Conservation (phyloP, 2,797 vertebrate species). For the Nothura maculosa region DNA sequence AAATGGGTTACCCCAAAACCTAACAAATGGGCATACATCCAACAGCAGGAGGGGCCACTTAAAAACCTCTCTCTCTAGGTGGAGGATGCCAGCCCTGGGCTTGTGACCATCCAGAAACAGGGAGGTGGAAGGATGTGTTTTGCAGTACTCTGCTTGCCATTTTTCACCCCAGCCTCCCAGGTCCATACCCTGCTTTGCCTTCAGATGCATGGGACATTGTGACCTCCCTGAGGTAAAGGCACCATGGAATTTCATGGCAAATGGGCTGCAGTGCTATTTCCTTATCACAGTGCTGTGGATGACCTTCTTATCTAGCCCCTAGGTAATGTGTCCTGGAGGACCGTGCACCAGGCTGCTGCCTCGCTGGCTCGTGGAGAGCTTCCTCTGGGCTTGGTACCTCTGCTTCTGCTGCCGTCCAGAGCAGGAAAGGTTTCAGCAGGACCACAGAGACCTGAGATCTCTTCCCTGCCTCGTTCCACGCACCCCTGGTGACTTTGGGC, state of each 20-base stretch:
- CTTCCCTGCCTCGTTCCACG: neutral
- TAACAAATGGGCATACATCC: neutral
- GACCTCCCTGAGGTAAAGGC: neutral
- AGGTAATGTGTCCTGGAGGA: neutral
- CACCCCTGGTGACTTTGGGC: neutral
- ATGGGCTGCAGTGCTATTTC: neutral
- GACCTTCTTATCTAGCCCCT: neutral
- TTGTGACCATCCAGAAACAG: neutral
- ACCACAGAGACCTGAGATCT: neutral
- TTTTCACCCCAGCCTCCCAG: neutral
- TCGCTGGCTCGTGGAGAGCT: neutral
- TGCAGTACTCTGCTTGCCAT: neutral
- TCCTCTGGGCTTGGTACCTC: neutral
- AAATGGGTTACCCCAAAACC: neutral
- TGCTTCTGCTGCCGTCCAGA: fast-evolving
- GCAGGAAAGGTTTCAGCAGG: neutral
- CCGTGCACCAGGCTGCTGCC: neutral
- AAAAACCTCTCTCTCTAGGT: neutral
- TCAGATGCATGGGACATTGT: neutral
- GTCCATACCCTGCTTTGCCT: no score
- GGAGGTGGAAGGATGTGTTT: neutral
- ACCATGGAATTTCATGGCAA: neutral
- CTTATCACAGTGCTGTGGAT: neutral
- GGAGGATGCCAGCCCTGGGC: neutral
- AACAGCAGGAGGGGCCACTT: neutral